Conservation (phyloP, 2,888 invertebrate genomes). For the Belgica antarctica region DNA sequence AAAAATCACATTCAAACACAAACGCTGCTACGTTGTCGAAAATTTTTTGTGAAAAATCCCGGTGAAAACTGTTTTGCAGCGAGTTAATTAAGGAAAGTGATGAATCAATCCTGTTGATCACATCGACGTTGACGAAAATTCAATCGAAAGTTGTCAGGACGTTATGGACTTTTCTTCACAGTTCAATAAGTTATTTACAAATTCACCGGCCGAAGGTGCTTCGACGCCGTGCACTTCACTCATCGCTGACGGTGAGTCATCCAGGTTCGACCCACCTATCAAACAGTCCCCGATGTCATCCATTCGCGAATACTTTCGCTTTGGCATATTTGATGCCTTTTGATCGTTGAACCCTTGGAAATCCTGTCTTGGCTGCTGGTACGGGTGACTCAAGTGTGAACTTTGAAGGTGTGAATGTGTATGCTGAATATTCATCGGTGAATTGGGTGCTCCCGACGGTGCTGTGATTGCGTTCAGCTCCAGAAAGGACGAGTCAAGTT, state of each 20-base stretch:
- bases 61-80: no score
- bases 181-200: conserved; percentile 50
- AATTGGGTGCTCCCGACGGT: conserved; percentile 27
- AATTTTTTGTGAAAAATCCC: not conserved
- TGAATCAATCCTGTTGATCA: conserved; percentile 30
- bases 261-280: conserved; percentile 50
- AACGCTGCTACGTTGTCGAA: not conserved
- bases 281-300: conserved; percentile 54
- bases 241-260: conserved; percentile 45
- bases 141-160: conserved; percentile 53
- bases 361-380: conserved; percentile 37
- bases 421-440: conserved; percentile 48
- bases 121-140: conserved; percentile 46
- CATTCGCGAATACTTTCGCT: conserved; percentile 47
- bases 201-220: conserved; percentile 30
- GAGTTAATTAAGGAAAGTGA: no score
- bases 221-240: conserved; percentile 2
- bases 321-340: conserved; percentile 16
- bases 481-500: conserved; percentile 47
- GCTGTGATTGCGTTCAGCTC: conserved; percentile 32
- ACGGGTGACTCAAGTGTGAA: conserved; percentile 33
- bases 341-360: conserved; percentile 15
- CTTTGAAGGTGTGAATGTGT: conserved; percentile 49
- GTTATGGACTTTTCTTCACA: conserved; percentile 60
- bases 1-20: not conserved